Conservation (phyloP, 2,888 invertebrate genomes). For the Fabriciana adippe region DNA sequence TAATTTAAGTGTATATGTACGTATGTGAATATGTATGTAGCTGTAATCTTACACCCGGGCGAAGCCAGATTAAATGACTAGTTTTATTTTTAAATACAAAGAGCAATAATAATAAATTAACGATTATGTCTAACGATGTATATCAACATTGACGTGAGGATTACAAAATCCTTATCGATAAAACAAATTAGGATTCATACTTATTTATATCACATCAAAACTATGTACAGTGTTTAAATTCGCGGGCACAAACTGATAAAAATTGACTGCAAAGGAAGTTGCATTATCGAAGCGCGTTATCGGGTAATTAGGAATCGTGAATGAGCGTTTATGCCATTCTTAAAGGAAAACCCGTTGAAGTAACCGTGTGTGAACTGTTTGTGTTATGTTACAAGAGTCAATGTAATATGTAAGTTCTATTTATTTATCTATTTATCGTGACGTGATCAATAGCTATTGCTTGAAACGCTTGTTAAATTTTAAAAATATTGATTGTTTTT, state of each 20-base stretch:
- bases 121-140: no score
- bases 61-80: no score
- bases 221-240: background rate
- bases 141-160: no score
- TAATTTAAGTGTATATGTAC: no score
- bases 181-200: background rate
- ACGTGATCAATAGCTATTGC: no score
- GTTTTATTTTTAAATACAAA: no score
- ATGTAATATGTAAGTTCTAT: slow-evolving; percentile 5
- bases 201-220: background rate
- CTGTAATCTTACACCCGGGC: no score
- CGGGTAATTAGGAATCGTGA: slow-evolving; percentile 16
- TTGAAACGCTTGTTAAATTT: no score
- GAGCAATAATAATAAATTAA: no score
- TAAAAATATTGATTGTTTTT: no score
- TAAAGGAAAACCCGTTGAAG: slow-evolving; percentile 1
- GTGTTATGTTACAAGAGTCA: background rate
- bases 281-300: slow-evolving; percentile 47
- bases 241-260: slow-evolving; percentile 15
- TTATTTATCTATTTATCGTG: no score
- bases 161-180: slow-evolving; percentile 1
- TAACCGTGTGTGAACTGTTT: slow-evolving; percentile 9
- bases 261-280: slow-evolving; percentile 46
- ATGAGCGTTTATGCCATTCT: slow-evolving; percentile 17
- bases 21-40: no score